Evolutionary conservation across 2,888 invertebrate species (phyloP).

Genomic region (Electrophaes corylata): DNA sequence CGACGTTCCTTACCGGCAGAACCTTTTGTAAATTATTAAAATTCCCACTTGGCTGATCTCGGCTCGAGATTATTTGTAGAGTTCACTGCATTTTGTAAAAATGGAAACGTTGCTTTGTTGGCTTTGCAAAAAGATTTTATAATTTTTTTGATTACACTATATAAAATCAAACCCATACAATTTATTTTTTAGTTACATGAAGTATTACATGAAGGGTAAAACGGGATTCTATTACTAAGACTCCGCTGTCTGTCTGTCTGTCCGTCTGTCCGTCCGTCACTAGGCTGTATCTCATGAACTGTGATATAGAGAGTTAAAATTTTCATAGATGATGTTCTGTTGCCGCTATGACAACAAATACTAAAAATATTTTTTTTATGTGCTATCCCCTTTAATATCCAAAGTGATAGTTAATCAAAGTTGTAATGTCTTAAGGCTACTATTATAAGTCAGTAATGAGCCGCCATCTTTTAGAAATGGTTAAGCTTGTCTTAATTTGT

Average conservation of each 20-base stretch:
- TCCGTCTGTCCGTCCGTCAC: no score
- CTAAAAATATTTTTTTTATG: no score
- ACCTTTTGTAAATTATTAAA: slow-evolving; percentile 53
- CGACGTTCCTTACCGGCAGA: slow-evolving; percentile 27
- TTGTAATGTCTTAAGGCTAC: slow-evolving; percentile 31
- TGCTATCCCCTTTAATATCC: slow-evolving; percentile 8
- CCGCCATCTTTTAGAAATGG: slow-evolving; percentile 35
- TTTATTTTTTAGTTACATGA: no score
- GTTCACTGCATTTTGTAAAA: slow-evolving; percentile 29
- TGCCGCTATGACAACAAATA: no score
- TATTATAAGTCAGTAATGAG: slow-evolving; percentile 32
- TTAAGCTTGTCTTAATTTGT: slow-evolving; percentile 13
- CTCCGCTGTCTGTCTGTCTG: no score
- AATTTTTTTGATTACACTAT: no score
- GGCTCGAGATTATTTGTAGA: slow-evolving; percentile 47
- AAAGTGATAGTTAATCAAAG: slow-evolving; percentile 26
- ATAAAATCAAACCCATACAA: no score
- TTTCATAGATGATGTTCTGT: no score
- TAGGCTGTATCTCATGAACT: no score
- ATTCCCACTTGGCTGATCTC: slow-evolving; percentile 50
- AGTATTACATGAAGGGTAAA: no score
- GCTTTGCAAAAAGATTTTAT: slow-evolving; percentile 17
- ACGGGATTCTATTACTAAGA: no score
- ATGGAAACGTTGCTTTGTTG: slow-evolving; percentile 27
- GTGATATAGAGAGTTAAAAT: no score